Evolutionary conservation across 2,113 vertebrate species (phyloP).

Genomic region (Mesitornis unicolor): DNA sequence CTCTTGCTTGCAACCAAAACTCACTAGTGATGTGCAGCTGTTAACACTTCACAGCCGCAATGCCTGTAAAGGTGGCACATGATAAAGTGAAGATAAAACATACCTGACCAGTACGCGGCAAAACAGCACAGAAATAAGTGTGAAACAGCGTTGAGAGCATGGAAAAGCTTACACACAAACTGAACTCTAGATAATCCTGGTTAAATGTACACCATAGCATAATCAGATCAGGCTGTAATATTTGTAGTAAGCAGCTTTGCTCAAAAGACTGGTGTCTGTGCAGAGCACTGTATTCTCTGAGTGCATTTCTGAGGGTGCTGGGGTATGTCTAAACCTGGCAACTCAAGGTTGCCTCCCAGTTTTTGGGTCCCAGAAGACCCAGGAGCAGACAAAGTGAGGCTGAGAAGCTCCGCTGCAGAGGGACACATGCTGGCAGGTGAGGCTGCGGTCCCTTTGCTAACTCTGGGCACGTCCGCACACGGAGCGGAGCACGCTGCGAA

Average conservation of each 20-base stretch:
- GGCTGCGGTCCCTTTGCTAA: not conserved
- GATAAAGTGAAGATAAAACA: not conserved
- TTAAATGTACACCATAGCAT: not conserved
- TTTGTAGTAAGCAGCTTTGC: constrained; percentile 20
- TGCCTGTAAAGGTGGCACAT: not conserved
- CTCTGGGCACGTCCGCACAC: not conserved
- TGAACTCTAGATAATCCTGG: not conserved
- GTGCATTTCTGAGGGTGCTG: not conserved
- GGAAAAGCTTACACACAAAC: not conserved
- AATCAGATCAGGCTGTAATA: not conserved
- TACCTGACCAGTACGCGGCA: rapidly evolving
- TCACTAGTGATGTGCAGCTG: not conserved
- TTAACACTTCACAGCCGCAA: not conserved
- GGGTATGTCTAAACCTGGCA: not conserved
- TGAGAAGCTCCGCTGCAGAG: not conserved
- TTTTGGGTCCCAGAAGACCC: not conserved
- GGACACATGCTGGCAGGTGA: not conserved
- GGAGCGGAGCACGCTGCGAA: not conserved
- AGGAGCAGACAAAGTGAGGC: not conserved
- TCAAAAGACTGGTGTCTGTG: not conserved
- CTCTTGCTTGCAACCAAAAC: not conserved
- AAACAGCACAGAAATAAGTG: not conserved
- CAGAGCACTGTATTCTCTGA: not conserved
- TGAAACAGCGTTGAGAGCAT: not conserved
- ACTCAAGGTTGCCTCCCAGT: not conserved